Conservation (phyloP, 1,140 invertebrate genomes). For the Eupeodes corollae region DNA sequence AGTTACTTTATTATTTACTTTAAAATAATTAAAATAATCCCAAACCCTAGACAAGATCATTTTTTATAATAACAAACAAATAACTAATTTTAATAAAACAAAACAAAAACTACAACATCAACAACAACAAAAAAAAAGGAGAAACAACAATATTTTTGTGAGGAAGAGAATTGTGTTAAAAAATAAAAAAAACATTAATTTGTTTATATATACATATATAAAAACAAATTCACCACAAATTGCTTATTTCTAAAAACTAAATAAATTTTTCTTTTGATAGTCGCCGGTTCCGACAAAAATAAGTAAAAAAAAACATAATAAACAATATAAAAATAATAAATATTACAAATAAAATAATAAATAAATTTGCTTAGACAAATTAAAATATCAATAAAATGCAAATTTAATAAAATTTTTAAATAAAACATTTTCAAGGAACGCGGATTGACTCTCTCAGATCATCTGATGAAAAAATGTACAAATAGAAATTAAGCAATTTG, state of each 20-base stretch:
- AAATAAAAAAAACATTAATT: too few relatives aligned
- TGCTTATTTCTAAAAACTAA: slow-evolving; percentile 4
- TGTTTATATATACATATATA: too few relatives aligned
- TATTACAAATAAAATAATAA: slow-evolving; percentile 7
- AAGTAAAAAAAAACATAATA: not conserved
- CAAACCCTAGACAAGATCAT: too few relatives aligned
- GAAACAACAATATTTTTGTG: too few relatives aligned
- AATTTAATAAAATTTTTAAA: slow-evolving; percentile 27
- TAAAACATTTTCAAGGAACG: slow-evolving; percentile 18
- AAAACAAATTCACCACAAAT: not conserved
- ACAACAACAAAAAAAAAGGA: too few relatives aligned
- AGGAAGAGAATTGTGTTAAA: too few relatives aligned
- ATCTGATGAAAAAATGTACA: slow-evolving; percentile 39
- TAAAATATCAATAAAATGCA: slow-evolving; percentile 5
- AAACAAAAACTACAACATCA: too few relatives aligned
- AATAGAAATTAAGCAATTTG: slow-evolving; percentile 17
- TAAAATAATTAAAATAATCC: too few relatives aligned
- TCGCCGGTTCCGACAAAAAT: slow-evolving; percentile 14
- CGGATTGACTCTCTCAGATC: slow-evolving; percentile 39
- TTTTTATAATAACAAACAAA: too few relatives aligned
- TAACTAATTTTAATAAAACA: too few relatives aligned
- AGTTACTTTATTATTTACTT: too few relatives aligned
- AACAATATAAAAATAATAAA: slow-evolving; percentile 5
- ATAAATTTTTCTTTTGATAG: slow-evolving; percentile 10
- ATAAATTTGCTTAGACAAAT: slow-evolving; percentile 21